phyloP scores from a whole-genome alignment of 2,113 vertebrate genomes.

The Cololabis saira region DNA sequence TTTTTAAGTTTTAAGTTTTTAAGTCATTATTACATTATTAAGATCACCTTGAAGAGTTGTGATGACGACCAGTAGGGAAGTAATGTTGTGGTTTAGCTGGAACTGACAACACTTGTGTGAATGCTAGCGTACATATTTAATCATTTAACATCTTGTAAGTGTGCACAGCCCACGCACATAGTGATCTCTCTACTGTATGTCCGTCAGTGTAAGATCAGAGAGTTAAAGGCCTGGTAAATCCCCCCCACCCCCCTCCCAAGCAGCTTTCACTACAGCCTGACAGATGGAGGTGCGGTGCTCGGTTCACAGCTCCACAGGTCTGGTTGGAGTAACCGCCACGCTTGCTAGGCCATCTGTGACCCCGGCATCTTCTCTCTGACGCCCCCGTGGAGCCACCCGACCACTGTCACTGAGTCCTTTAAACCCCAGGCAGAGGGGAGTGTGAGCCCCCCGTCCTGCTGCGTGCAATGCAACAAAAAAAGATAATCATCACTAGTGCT shows the following conservation, averaged over 20 bases:
- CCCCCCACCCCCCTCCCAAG: slow-evolving; percentile 41
- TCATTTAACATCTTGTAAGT: too few relatives aligned
- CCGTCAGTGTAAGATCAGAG: slow-evolving; percentile 47
- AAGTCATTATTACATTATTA: too few relatives aligned
- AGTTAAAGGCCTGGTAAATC: slow-evolving; percentile 70
- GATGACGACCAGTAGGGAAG: too few relatives aligned
- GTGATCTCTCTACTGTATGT: slow-evolving; percentile 18
- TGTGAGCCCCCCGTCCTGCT: not conserved
- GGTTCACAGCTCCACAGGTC: slow-evolving; percentile 29
- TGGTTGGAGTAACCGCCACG: slow-evolving; percentile 16
- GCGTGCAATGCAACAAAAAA: too few relatives aligned
- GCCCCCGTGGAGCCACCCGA: not conserved
- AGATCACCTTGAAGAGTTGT: too few relatives aligned
- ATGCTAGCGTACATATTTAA: not conserved
- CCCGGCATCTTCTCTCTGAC: slow-evolving; percentile 11
- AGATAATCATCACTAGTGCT: too few relatives aligned
- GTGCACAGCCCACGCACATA: slow-evolving; percentile 1
- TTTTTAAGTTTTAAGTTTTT: too few relatives aligned
- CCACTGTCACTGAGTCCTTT: not conserved
- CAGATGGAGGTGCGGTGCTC: slow-evolving; percentile 68
- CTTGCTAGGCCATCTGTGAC: slow-evolving; percentile 72
- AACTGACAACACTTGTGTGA: not conserved
- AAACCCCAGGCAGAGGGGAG: slow-evolving; percentile 16
- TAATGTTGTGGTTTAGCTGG: too few relatives aligned
- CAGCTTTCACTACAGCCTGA: slow-evolving; percentile 68